Evolutionary conservation across 2,888 invertebrate genomes (phyloP).

Genomic region (Lochmaea crataegi): DNA sequence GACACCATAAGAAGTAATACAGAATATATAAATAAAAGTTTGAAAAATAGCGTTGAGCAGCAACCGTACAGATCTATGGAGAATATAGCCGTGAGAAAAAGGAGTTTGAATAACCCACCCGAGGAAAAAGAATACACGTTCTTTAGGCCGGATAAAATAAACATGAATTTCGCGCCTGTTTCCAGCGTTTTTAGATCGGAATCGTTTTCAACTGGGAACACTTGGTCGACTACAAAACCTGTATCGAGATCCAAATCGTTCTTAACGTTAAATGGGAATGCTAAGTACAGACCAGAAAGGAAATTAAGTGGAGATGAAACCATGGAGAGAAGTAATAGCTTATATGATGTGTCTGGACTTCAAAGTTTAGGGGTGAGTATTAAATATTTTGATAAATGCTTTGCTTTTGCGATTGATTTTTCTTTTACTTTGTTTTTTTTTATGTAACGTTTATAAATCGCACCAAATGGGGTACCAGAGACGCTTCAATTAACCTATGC

Average conservation of each 20-base stretch:
- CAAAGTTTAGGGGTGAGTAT: conserved; percentile 65
- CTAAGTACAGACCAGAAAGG: conserved; percentile 53
- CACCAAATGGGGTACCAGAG: no score
- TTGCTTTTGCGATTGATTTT: conserved; percentile 7
- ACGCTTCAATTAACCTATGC: no score
- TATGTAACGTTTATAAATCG: no score
- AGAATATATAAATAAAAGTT: conserved; percentile 48
- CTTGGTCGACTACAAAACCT: conserved; percentile 58
- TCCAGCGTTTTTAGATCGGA: conserved; percentile 56
- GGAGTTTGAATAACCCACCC: conserved; percentile 40
- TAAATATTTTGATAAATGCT: background rate
- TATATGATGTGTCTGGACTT: conserved; percentile 64
- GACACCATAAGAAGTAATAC: conserved; percentile 63
- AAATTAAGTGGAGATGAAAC: conserved; percentile 41
- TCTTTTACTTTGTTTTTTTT: background rate
- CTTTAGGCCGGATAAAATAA: conserved; percentile 51
- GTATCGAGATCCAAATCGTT: conserved; percentile 66
- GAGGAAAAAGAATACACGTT: conserved; percentile 53
- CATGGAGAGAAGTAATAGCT: conserved; percentile 61
- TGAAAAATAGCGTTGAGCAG: conserved; percentile 38
- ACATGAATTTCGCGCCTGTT: conserved; percentile 30
- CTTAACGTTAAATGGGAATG: conserved; percentile 58
- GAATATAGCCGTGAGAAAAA: conserved; percentile 53
- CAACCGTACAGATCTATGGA: conserved; percentile 52
- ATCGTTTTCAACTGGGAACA: conserved; percentile 59